Percentiles rank a stretch among this genome's conserved stretches.
Evolutionary conservation across 2,113 vertebrate species (phyloP).

Genomic region (Chrysochloris asiatica): DNA sequence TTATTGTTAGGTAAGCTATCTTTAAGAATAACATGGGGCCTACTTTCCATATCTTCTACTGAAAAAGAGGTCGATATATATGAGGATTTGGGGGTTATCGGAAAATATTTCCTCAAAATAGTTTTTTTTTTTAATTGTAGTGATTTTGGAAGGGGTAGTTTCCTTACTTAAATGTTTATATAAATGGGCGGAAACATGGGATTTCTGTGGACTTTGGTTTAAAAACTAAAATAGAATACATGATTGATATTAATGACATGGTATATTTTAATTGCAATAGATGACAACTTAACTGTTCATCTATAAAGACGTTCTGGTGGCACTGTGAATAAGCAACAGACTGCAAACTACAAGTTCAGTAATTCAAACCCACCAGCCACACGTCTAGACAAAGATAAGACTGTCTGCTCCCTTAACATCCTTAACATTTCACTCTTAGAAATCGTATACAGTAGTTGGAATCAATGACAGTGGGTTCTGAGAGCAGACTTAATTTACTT

Average conservation of each 20-base stretch:
- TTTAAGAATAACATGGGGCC: neutral
- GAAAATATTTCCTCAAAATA: neutral
- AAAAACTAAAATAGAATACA: slow-evolving; percentile 48
- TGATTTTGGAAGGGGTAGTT: slow-evolving; percentile 34
- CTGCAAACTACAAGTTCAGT: too few species aligned
- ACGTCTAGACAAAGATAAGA: too few species aligned
- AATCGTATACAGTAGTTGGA: too few species aligned
- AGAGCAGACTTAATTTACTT: neutral
- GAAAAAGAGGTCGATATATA: neutral
- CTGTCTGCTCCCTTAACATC: too few species aligned
- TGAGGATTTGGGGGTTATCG: neutral
- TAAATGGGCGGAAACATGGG: neutral
- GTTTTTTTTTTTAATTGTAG: neutral
- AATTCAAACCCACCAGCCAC: too few species aligned
- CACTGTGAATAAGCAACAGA: too few species aligned
- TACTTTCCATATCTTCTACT: slow-evolving; percentile 2
- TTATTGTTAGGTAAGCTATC: too few species aligned
- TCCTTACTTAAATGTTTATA: neutral
- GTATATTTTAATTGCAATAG: slow-evolving; percentile 46
- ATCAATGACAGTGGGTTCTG: neutral
- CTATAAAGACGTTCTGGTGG: too few species aligned
- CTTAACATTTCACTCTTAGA: too few species aligned
- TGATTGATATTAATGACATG: slow-evolving; percentile 44
- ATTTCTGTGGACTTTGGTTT: slow-evolving; percentile 26
- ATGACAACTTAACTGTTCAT: slow-evolving; percentile 24